phyloP scores from a whole-genome alignment of 1,140 invertebrate species.

The Helicorthomorpha holstii region DNA sequence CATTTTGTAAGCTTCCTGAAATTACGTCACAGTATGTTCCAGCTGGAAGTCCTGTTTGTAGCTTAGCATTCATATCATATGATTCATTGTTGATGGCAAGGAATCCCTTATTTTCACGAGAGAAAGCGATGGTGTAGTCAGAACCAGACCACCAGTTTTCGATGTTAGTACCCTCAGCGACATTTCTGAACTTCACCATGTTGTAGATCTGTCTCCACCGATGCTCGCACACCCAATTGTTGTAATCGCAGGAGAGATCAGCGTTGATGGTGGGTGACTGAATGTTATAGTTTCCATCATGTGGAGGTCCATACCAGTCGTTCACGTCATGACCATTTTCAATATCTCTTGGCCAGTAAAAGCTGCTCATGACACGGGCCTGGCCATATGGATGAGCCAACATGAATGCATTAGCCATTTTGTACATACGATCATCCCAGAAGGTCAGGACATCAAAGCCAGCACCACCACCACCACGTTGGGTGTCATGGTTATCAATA shows the following conservation, averaged over 20 bases:
- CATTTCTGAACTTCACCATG: conserved; percentile 6
- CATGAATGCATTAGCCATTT: conserved; percentile 62
- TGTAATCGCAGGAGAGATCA: conserved; percentile 46
- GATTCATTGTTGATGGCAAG: conserved; percentile 50
- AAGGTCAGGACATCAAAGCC: conserved; percentile 28
- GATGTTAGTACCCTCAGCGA: conserved; percentile 26
- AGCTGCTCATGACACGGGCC: conserved; percentile 55
- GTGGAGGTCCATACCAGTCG: conserved; percentile 36
- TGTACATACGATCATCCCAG: conserved; percentile 25
- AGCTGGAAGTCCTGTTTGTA: conserved; percentile 19
- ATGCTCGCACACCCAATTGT: conserved; percentile 80
- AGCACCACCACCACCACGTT: conserved; percentile 35
- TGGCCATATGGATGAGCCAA: conserved; percentile 56
- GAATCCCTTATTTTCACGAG: conserved; percentile 47
- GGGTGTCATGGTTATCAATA: conserved; percentile 47
- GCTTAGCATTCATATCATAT: conserved; percentile 24
- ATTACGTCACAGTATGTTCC: conserved; percentile 27
- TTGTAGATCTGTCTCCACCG: conserved; percentile 38
- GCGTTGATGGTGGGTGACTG: conserved; percentile 41
- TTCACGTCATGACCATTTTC: neutral
- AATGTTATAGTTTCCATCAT: conserved; percentile 40
- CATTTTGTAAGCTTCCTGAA: conserved; percentile 19
- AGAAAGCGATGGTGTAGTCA: conserved; percentile 56
- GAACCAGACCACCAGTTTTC: conserved; percentile 54
- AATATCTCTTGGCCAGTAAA: neutral